Percentiles rank a stretch among this genome's conserved stretches.
phyloP scores from a whole-genome alignment of 1,140 invertebrate genomes.

The Rhyzopertha dominica region DNA sequence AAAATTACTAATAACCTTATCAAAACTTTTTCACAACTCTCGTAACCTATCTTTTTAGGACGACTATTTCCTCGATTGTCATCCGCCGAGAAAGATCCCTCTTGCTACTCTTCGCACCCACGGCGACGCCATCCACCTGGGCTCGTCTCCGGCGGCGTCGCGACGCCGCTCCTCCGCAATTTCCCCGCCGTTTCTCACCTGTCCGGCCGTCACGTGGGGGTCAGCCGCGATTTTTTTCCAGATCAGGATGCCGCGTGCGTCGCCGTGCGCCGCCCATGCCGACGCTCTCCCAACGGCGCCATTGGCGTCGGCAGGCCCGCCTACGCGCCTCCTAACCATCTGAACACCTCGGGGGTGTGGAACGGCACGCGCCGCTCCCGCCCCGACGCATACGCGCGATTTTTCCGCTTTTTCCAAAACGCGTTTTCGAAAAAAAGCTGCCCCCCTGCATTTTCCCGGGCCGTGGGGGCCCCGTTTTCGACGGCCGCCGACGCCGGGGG shows the following conservation, averaged over 20 bases:
- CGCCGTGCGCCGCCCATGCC: constrained; percentile 35
- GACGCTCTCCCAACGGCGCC: constrained; percentile 27
- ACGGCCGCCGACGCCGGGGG: neutral
- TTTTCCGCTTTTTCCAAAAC: constrained; percentile 5
- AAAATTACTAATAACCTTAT: too few species aligned
- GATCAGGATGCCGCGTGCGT: constrained; percentile 31
- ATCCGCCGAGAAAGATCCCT: too few species aligned
- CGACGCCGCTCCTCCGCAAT: too few species aligned
- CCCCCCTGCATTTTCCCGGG: too few species aligned
- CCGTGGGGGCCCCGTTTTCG: constrained; percentile 2
- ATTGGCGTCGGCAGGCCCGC: constrained; percentile 42
- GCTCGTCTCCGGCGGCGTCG: too few species aligned
- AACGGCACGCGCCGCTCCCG: neutral
- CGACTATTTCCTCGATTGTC: too few species aligned
- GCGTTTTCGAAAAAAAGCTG: constrained; percentile 6
- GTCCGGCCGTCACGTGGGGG: constrained; percentile 27
- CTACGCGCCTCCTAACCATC: constrained; percentile 30
- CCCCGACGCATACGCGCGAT: constrained; percentile 15
- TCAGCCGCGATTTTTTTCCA: constrained; percentile 35
- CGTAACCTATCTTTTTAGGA: too few species aligned
- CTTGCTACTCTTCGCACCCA: too few species aligned
- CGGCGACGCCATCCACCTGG: constrained; percentile 1
- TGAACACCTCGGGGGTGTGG: constrained; percentile 14
- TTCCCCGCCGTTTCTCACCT: constrained; percentile 35
- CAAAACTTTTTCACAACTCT: too few species aligned